Conservation (phyloP, 2,113 vertebrate genomes). For the Corythoichthys intestinalis region DNA sequence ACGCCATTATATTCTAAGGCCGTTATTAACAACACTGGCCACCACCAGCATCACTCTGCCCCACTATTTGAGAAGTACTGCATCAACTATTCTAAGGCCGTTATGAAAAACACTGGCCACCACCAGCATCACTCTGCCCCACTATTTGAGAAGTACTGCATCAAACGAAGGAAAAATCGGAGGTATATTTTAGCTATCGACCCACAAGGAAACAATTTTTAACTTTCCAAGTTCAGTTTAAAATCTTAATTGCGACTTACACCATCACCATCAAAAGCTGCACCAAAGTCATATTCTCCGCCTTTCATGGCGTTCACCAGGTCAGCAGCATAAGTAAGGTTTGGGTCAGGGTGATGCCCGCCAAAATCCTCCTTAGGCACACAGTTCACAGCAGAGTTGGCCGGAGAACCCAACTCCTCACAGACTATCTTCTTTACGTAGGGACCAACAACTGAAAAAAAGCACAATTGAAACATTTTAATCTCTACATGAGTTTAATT, state of each 20-base stretch:
- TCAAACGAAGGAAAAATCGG: neutral
- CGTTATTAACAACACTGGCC: too few relatives aligned
- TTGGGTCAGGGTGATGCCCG: conserved; percentile 97
- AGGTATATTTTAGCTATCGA: neutral
- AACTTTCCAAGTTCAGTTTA: conserved; percentile 1
- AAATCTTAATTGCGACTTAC: conserved; percentile 65
- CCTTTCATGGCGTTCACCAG: conserved; percentile 93
- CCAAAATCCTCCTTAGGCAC: conserved; percentile 92
- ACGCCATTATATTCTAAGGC: too few relatives aligned
- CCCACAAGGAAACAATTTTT: neutral
- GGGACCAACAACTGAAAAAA: conserved; percentile 85
- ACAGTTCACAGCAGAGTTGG: conserved; percentile 89
- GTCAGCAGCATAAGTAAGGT: conserved; percentile 93
- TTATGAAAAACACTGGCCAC: too few relatives aligned
- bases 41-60: too few relatives aligned
- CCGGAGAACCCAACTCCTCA: conserved; percentile 91
- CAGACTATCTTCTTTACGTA: conserved; percentile 96
- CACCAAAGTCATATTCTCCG: conserved; percentile 93
- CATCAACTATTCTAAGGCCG: too few relatives aligned
- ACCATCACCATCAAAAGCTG: conserved; percentile 96
- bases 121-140: too few relatives aligned
- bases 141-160: too few relatives aligned
- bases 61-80: too few relatives aligned
- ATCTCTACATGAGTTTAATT: neutral
- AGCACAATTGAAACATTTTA: neutral